phyloP scores from a whole-genome alignment of 2,888 invertebrate species.

The Catocala sponsa region DNA sequence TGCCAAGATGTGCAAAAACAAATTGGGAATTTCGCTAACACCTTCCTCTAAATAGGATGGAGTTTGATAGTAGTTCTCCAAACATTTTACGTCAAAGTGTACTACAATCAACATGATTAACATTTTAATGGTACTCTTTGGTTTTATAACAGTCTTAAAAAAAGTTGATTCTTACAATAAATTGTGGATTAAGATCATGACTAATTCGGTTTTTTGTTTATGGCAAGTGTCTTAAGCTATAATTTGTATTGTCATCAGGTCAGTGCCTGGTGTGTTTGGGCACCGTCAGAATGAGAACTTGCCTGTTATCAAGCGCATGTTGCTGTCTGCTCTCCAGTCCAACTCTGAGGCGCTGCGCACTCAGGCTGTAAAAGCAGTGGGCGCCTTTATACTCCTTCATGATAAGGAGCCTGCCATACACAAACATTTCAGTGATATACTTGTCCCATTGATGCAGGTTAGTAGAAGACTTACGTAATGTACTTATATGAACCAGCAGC shows the following conservation, averaged over 20 bases:
- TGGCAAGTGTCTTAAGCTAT: too few relatives aligned
- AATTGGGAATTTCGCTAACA: conserved; percentile 85
- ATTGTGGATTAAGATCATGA: background rate
- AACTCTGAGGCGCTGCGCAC: conserved; percentile 92
- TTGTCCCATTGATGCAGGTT: conserved; percentile 93
- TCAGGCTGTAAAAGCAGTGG: conserved; percentile 94
- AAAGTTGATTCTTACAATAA: conserved; percentile 19
- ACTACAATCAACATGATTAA: conserved; percentile 18
- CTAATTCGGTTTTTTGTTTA: too few relatives aligned
- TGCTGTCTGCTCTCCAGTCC: conserved; percentile 93
- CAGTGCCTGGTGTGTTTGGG: conserved; percentile 99
- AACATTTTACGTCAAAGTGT: conserved; percentile 53
- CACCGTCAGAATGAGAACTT: conserved; percentile 97
- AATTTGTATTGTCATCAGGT: conserved; percentile 79
- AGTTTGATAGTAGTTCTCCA: conserved; percentile 86
- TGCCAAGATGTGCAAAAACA: conserved; percentile 81
- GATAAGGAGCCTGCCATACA: conserved; percentile 97
- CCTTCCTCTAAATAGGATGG: conserved; percentile 71
- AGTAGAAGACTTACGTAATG: conserved; percentile 45
- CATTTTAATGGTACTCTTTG: conserved; percentile 14
- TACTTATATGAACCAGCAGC: too few relatives aligned
- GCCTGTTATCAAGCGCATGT: conserved; percentile 98
- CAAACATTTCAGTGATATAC: conserved; percentile 95
- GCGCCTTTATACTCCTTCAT: conserved; percentile 96
- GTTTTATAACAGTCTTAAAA: conserved; percentile 23